phyloP scores from a whole-genome alignment of 2,113 vertebrate genomes.

The Arenaria interpres region DNA sequence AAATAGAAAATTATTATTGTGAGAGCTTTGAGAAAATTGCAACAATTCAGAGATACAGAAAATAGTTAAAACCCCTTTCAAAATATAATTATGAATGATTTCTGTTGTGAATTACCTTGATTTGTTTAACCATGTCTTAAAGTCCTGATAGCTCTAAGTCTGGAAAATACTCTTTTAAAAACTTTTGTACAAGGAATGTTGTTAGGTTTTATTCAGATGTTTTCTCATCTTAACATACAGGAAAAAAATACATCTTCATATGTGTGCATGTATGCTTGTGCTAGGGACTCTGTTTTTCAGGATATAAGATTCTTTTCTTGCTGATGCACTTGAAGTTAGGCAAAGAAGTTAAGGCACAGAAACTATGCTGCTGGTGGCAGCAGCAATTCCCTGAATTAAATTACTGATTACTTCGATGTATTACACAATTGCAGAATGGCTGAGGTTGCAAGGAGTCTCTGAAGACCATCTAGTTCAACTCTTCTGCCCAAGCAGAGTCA shows the following conservation, averaged over 20 bases:
- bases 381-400: not conserved
- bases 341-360: not conserved
- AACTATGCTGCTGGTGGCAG: not conserved
- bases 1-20: not conserved
- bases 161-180: not conserved
- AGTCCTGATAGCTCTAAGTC: not conserved
- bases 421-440: not conserved
- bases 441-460: not conserved
- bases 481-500: not conserved
- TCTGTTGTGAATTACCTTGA: not conserved
- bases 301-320: not conserved
- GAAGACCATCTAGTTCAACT: not conserved
- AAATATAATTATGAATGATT: not conserved
- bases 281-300: not conserved
- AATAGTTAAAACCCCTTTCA: not conserved
- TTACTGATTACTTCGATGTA: not conserved
- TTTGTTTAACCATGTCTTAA: not conserved
- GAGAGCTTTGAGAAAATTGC: not conserved
- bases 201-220: not conserved
- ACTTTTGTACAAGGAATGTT: not conserved
- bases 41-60: not conserved
- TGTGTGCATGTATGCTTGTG: not conserved
- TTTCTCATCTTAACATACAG: not conserved
- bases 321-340: not conserved
- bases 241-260: fast-evolving